Evolutionary conservation across 23 tunicate species (phyloP).

Genomic region (Trididemnum miniatum): DNA sequence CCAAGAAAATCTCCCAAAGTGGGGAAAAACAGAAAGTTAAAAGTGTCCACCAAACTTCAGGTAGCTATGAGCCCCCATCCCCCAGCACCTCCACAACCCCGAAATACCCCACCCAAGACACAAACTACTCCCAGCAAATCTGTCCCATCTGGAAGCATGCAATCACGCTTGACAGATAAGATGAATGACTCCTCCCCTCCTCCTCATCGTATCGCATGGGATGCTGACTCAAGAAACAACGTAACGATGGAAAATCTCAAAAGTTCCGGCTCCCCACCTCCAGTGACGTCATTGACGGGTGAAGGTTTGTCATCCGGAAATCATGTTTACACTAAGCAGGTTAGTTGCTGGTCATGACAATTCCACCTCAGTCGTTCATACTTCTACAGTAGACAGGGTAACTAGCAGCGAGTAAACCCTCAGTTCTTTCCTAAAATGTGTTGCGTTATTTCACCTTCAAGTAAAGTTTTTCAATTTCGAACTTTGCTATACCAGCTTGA

Average conservation of each 20-base stretch:
- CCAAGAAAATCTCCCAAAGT: slow-evolving; percentile 27
- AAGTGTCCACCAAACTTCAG: slow-evolving; percentile 41
- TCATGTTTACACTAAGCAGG: too few relatives aligned
- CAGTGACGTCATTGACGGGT: too few relatives aligned
- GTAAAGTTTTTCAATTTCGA: too few relatives aligned
- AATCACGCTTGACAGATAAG: neutral
- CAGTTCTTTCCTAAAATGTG: too few relatives aligned
- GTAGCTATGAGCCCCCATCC: slow-evolving; percentile 69
- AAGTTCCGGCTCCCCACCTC: slow-evolving; percentile 47
- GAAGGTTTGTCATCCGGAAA: too few relatives aligned
- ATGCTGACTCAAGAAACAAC: slow-evolving; percentile 19
- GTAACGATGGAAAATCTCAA: slow-evolving; percentile 82
- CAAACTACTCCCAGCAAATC: neutral
- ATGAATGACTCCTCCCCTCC: neutral
- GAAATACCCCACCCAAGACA: neutral
- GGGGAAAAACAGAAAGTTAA: slow-evolving; percentile 38
- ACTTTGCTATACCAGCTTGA: too few relatives aligned
- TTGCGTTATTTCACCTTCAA: too few relatives aligned
- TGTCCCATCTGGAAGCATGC: neutral
- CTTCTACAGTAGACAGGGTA: too few relatives aligned
- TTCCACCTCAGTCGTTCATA: too few relatives aligned
- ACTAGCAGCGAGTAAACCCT: too few relatives aligned
- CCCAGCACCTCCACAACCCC: too few relatives aligned
- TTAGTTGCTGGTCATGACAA: too few relatives aligned
- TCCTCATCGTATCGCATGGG: slow-evolving; percentile 54